Base-by-base conservation (phyloP, 1,140 invertebrate species). In the Drosophila tropicalis region DNA sequence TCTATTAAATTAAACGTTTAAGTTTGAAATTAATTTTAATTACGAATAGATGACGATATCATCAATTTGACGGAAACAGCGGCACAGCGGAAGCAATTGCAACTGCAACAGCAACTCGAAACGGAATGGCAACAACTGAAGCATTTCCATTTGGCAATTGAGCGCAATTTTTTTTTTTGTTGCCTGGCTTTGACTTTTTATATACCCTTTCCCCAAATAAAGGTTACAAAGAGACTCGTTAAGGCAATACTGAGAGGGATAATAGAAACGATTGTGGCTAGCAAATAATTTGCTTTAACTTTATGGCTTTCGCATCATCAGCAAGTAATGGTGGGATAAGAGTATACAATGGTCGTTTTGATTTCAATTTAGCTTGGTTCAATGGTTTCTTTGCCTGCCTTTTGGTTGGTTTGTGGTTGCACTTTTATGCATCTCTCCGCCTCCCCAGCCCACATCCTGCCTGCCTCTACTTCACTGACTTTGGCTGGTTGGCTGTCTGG, bases 21-120 rank as follows among this genome's bases (percentile, higher is more conserved):
- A 70, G 64, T 64, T 74, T 83, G 47, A 58, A 73, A 83, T 86
- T 87, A 83, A 87, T 87, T 87, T 83, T 83, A 87, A 86, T 86
- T 86, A 79, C 79, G 44, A 44, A 63, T 56, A 32, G 12, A 25
- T 57, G 61, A 67, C 75, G 70, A 68, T 65, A 62, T 76, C 75
- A 77, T 77, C 74, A 77, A 77, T 77, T 77, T 71, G 51, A 51
- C 13, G 36, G 40, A 17, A 47, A 63, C 60, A 19, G 34, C 36
- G 19, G 39, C 72, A 60, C 70, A 76, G 70, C 83, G 83, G 83
- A 86, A 87, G 74, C 69, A 64, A 58, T 51, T 51, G 3, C 44
- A 47, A 68, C 34, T 10, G 47, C 41, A 41, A 32, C 47, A 62
- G 44, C 40, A 61, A 75, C 57, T 67, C 61, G 56, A 72, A 63